These are phyloP conservation scores for Crypturellus tataupa DNA, from an alignment of 2,797 vertebrate genomes.

Conservation along the genomic window DNA sequence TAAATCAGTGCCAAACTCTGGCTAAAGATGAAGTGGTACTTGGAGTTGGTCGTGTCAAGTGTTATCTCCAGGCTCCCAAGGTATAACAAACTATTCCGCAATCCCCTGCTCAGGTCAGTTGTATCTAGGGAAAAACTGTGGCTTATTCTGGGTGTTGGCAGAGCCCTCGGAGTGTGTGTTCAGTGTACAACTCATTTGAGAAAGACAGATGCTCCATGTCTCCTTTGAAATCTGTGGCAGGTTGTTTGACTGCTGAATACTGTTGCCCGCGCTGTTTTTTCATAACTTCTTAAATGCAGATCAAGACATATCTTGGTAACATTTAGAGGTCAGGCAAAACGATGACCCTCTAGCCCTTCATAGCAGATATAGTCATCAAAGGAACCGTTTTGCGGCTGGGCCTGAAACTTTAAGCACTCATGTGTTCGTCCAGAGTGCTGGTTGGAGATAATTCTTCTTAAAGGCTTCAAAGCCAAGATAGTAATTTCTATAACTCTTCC, in stretches of 20 bases:
- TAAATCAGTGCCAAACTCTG: background rate
- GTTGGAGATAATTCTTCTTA: background rate
- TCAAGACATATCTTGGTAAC: background rate
- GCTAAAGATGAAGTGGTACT: background rate
- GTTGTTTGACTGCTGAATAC: background rate
- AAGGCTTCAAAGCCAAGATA: background rate
- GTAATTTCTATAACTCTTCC: background rate
- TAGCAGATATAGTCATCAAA: background rate
- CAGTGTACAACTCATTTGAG: background rate
- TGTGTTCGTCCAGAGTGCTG: background rate
- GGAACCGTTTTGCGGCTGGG: background rate
- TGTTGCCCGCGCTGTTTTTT: background rate
- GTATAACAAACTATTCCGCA: background rate
- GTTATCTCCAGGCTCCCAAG: background rate
- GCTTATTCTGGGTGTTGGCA: background rate
- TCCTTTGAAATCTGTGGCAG: slow-evolving; percentile 12
- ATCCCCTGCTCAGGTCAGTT: background rate
- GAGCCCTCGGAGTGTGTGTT: background rate
- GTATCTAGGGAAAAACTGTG: background rate
- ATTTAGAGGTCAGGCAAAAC: slow-evolving; percentile 1
- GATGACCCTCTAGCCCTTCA: background rate
- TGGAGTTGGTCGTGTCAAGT: background rate
- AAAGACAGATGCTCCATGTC: slow-evolving; percentile 9
- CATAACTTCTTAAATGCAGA: background rate
- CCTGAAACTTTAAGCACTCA: background rate